Percentiles rank a stretch among this genome's conserved stretches.
phyloP scores from a whole-genome alignment of 2,113 vertebrate genomes.

The Tympanuchus pallidicinctus region DNA sequence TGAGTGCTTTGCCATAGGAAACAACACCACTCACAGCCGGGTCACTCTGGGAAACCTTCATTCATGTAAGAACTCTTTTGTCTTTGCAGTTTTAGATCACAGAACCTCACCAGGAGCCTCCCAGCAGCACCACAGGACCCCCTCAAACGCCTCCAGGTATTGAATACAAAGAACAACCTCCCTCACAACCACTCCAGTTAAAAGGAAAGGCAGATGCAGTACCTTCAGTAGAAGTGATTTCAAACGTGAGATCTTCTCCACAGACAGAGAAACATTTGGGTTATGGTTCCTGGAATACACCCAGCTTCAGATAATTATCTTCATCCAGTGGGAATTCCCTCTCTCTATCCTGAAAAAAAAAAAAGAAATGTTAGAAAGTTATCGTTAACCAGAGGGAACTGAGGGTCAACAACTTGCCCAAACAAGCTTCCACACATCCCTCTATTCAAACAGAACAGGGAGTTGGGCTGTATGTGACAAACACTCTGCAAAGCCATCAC shows the following conservation, averaged over 20 bases:
- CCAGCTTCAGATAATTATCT: conserved; percentile 71
- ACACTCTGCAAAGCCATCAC: neutral
- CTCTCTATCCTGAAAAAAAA: conserved; percentile 41
- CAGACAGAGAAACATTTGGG: conserved; percentile 88
- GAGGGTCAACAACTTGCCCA: neutral
- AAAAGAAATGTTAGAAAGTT: neutral
- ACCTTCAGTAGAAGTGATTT: conserved; percentile 68
- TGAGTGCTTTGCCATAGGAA: too few relatives aligned
- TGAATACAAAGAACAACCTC: neutral
- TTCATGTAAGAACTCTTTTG: accelerated
- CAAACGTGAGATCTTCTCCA: conserved; percentile 81
- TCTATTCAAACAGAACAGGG: accelerated
- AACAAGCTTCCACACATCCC: neutral
- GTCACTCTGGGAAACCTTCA: accelerated
- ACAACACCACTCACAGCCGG: neutral
- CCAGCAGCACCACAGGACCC: neutral
- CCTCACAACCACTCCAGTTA: neutral
- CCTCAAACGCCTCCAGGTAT: neutral
- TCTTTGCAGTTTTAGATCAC: neutral
- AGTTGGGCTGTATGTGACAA: accelerated
- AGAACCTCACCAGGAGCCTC: neutral
- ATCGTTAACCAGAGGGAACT: neutral
- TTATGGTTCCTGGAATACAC: conserved; percentile 80
- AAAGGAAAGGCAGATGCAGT: neutral
- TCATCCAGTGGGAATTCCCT: conserved; percentile 76